A percentile compares a stretch with the other conserved stretches of the same genome.
Conservation (phyloP, 2,888 invertebrate species). For the Mamestra brassicae region DNA sequence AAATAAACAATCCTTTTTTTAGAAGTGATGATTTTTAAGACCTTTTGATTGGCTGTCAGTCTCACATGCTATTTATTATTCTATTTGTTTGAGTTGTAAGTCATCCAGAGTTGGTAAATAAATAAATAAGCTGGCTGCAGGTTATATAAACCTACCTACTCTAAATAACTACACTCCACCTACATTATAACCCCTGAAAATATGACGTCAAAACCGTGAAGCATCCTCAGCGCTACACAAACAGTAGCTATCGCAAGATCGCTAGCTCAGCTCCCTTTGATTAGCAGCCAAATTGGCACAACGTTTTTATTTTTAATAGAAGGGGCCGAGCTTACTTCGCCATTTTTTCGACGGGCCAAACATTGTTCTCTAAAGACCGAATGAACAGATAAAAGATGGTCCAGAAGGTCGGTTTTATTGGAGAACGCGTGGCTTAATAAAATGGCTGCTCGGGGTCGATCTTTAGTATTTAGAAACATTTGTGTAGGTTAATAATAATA, state of each 20-base stretch:
- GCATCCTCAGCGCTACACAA: constrained; percentile 37
- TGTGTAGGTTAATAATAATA: too few relatives aligned
- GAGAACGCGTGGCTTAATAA: not conserved
- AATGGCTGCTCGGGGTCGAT: too few relatives aligned
- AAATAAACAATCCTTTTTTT: too few relatives aligned
- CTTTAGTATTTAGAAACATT: too few relatives aligned
- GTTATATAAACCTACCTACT: not conserved
- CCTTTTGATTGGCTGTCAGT: too few relatives aligned
- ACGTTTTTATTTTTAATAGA: constrained; percentile 77
- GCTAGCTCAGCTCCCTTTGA: constrained; percentile 74
- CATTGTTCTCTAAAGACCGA: constrained; percentile 55
- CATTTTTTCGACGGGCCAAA: constrained; percentile 67
- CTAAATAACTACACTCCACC: not conserved
- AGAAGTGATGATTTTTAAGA: too few relatives aligned
- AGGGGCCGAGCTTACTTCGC: constrained; percentile 67
- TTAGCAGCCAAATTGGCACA: constrained; percentile 73
- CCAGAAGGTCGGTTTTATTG: constrained; percentile 3
- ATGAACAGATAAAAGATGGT: not conserved
- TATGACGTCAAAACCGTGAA: constrained; percentile 44
- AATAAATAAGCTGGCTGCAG: not conserved
- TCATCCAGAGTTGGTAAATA: too few relatives aligned
- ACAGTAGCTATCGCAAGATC: constrained; percentile 65
- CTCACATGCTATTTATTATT: too few relatives aligned
- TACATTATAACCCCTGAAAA: constrained; percentile 26
- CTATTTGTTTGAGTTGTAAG: too few relatives aligned